Evolutionary conservation across 2,888 invertebrate genomes (phyloP), one percentile per base, ranked within the genome.

Genomic region (Epirrita christyi): DNA sequence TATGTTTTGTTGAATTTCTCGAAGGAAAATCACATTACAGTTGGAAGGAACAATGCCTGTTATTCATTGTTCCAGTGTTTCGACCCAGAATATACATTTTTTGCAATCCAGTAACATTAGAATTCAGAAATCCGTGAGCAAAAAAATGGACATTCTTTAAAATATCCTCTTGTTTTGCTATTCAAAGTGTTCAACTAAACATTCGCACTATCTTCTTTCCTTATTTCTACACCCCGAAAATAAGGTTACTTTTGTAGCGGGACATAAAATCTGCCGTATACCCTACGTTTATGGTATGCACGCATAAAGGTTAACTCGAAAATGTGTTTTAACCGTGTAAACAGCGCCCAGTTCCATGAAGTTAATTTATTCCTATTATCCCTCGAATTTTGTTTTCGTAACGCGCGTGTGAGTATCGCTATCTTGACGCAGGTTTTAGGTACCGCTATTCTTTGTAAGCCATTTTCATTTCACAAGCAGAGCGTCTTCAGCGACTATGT

Each of bases 341-440:
- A 71, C 70, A 67, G 51, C 55, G 56, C 59, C 63, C 62, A 63
- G 61, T 64, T 69, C 67, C 67, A 64, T 67, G 61, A 61, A 46
- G 62, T 66, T 74, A 71, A 73, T 73, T 67, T 71, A 70, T 72
- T 63, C 69, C 63, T 57, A 75, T 80, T 76, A 72, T 75, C 59
- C 71, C 67, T 50, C 51, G 67, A 66, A 72, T 71, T 74, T 75
- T 70, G 67, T 75, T 72, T 68, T 64, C 65, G 63, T 61, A 66
- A 64, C 64, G 61, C 62, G 66, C 65, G 66, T 63, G 67, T 64
- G 62, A 58, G 65, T 65, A 53, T 50, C 68, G 69, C 71, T 76
- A 75, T 76, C 77, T 71, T 63, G 34, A 59, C 43, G 55, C 66
- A 63, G 64, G 44, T n/a, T n/a, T 55, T 44, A 44, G 44, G 43